Conservation (phyloP, 1,140 invertebrate genomes). For the Meloidogyne floridensis region DNA sequence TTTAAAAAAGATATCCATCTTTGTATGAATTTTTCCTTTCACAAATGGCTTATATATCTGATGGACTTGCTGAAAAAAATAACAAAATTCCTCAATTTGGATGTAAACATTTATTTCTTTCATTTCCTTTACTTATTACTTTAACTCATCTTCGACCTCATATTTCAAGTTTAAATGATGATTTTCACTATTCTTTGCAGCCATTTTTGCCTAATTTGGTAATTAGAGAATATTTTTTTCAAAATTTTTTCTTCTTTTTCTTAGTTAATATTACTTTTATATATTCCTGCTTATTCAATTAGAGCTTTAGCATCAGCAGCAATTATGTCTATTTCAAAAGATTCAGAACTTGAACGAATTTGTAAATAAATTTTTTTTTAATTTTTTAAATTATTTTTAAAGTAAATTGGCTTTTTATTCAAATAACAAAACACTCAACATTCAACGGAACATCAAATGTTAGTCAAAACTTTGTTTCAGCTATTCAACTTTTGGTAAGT, state of each 20-base stretch:
- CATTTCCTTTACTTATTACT: conserved; percentile 49
- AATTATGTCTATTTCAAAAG: conserved; percentile 26
- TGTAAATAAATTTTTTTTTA: background rate
- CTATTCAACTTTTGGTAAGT: background rate
- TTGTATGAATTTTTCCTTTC: conserved; percentile 24
- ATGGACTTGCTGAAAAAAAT: background rate
- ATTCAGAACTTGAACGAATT: conserved; percentile 30
- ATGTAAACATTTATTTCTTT: conserved; percentile 34
- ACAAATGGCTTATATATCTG: conserved; percentile 21
- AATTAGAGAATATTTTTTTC: background rate
- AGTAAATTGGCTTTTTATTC: background rate
- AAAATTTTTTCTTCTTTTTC: background rate
- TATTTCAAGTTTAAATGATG: background rate
- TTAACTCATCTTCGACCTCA: conserved; percentile 48
- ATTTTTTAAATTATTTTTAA: background rate
- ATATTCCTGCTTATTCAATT: conserved; percentile 12
- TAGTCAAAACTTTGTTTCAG: background rate
- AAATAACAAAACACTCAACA: background rate
- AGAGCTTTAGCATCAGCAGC: conserved; percentile 37
- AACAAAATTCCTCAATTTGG: background rate
- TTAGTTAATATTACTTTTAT: conserved; percentile 18
- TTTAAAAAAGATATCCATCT: conserved; percentile 21
- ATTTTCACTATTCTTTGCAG: conserved; percentile 2
- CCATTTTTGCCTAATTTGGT: conserved; percentile 29
- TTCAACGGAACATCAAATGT: background rate